Evolutionary conservation across 1,140 invertebrate species (phyloP), one percentile per base, ranked within the genome.

Genomic region (Nasonia giraulti): DNA sequence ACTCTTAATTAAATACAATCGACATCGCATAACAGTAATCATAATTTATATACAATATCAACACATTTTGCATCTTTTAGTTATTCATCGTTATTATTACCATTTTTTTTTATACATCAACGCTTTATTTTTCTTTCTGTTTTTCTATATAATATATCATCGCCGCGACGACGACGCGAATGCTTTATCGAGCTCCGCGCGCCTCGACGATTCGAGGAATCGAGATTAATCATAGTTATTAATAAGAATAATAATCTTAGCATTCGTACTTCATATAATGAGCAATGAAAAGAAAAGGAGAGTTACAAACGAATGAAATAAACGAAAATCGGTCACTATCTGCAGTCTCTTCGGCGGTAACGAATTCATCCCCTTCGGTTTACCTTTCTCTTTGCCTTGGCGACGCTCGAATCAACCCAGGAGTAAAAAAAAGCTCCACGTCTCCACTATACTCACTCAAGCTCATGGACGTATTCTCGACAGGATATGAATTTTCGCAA

Each of bases 1-100:
- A 79, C 71, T 78, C 84, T 81, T 87, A 89, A 89, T 90, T 89
- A 90, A 91, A 91, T 91, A 90, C 87, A 88, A 88, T 88, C 84
- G 87, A 85, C 86, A 87, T 90, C 77, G 86, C 86, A 81, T 89
- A 91, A 91, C 89, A 91, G 89, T 91, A 90, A 91, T 90, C 88
- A 89, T 90, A 90, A 91, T 90, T 89, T 92, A 92, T 92, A 90
- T 92, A 92, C 90, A 91, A 82, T 93, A 92, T 93, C 90, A 92
- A 93, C 92, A 93, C 90, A 91, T 92, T 89, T 92, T 80, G 90
- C 90, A 92, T 91, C 80, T 88, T 90, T 88, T 88, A n/a, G 71
- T 71, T 68, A 66, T 80, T 75, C 44, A 80, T 69, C 74, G 66
- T 62, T 85, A 85, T 33, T 31, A 76, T 62, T 81, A 62, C 37